These are phyloP conservation scores for Rotaria magnacalcarata DNA, from an alignment of 2,888 invertebrate species.

Conservation along the genomic window DNA sequence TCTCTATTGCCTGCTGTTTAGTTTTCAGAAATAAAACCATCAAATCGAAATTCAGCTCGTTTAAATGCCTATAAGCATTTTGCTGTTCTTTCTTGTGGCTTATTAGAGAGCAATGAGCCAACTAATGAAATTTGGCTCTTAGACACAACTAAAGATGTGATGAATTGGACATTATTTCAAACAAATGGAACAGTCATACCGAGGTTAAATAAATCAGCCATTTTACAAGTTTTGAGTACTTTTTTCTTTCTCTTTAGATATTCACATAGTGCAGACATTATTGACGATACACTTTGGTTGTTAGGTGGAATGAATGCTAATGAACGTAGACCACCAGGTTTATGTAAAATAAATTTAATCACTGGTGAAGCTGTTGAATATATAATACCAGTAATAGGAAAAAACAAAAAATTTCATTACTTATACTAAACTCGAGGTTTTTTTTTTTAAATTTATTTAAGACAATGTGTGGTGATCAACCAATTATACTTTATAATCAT, in stretches of 20 bases:
- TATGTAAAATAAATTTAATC: slow-evolving; percentile 54
- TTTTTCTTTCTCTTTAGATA: slow-evolving; percentile 52
- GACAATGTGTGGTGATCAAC: slow-evolving; percentile 50
- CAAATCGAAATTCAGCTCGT: slow-evolving; percentile 22
- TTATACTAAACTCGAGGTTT: too few relatives aligned
- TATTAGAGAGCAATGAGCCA: slow-evolving; percentile 51
- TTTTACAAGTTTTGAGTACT: background rate
- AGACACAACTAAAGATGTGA: slow-evolving; percentile 49
- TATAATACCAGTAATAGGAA: slow-evolving; percentile 53
- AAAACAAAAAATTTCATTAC: background rate
- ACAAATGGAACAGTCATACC: slow-evolving; percentile 48
- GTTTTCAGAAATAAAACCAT: slow-evolving; percentile 1
- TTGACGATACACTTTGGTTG: slow-evolving; percentile 53
- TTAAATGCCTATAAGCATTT: slow-evolving; percentile 9
- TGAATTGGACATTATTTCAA: slow-evolving; percentile 50
- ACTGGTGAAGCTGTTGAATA: slow-evolving; percentile 52
- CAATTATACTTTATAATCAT: slow-evolving; percentile 57
- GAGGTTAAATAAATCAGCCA: slow-evolving; percentile 46
- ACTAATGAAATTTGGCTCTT: slow-evolving; percentile 46
- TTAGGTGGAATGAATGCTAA: slow-evolving; percentile 57
- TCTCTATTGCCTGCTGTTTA: background rate
- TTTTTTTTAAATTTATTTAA: slow-evolving; percentile 46
- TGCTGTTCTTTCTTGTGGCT: slow-evolving; percentile 54
- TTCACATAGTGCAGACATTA: slow-evolving; percentile 57
- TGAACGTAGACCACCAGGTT: slow-evolving; percentile 52